Base-by-base conservation (phyloP, 2,888 invertebrate genomes). In the Ochropleura leucogaster region DNA sequence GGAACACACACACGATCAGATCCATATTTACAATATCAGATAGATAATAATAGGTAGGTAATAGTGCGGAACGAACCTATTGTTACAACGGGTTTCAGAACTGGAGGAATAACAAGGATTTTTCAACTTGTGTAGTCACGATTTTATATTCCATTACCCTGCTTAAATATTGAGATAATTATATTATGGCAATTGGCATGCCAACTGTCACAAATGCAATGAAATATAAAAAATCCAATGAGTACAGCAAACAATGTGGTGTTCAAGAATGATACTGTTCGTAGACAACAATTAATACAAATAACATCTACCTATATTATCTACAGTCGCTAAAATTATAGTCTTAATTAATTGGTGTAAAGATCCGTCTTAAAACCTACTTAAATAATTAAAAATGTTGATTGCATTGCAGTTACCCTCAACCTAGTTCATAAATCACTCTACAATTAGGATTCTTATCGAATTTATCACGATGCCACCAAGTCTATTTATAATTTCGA, bases 271-370 rank as follows among this genome's bases (percentile, higher is more conserved):
- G 68, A 77, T 79, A 88, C 75, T 65, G 69, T 85, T 83, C 78
- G 89, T 89, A 90, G 87, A 94, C 93, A 93, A 93, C 92, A 93
- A 91, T 86, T 30, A 90, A 91, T 93, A 93, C 92, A 92, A 91
- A 90, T 93, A 94, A 94, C 95, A 93, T 93, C 93, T 95, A 95
- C 86, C 83, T 90, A 90, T 85, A 82, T 89, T 94, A 93, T 91
- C 93, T 95, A 95, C 92, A 92, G 83, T 91, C 85, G 85, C 94
- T 95, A 95, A 80, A 92, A 88, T 92, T 90, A 90, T 94, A 94
- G 90, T 94, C 96, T 96, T 96, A 96, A 92, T 93, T 95, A 96
- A 92, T 96, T 96, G 96, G 96, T 96, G 96, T 96, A 96, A 96
- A 96, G 95, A 95, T 94, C 95, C 95, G 89, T 92, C 94, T 95